These are phyloP conservation scores for Calliphora vicina DNA, from an alignment of 1,140 invertebrate genomes.

Conservation along the genomic window DNA sequence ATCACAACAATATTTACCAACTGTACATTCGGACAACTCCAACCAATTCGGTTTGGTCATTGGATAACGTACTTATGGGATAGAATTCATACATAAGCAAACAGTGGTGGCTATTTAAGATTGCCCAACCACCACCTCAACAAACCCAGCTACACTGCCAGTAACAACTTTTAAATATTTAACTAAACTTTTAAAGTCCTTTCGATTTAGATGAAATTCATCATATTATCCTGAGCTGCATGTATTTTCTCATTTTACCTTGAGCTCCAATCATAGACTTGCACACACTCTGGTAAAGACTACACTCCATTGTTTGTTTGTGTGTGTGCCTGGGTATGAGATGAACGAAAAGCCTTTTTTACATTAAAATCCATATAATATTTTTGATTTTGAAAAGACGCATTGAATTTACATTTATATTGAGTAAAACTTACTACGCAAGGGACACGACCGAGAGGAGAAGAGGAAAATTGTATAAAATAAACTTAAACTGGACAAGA, in stretches of 20 bases:
- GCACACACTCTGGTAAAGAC: not conserved
- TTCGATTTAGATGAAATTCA: conserved; percentile 40
- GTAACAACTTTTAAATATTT: conserved; percentile 17
- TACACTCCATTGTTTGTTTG: no score
- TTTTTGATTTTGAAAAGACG: conserved; percentile 32
- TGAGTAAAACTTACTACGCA: not conserved
- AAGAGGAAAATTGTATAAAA: not conserved
- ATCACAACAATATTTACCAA: not conserved
- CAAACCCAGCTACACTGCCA: not conserved
- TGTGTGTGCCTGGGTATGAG: no score
- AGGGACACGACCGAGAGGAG: not conserved
- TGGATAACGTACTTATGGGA: not conserved
- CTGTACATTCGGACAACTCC: not conserved
- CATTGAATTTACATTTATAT: conserved; percentile 29
- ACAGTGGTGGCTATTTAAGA: not conserved
- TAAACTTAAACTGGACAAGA: conserved; percentile 8
- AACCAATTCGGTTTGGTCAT: not conserved
- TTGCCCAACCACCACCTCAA: not conserved
- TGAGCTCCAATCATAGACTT: not conserved
- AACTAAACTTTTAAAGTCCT: conserved; percentile 28
- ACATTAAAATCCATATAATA: conserved; percentile 29
- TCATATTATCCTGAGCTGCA: conserved; percentile 21
- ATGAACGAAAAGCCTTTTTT: conserved; percentile 12
- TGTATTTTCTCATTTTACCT: conserved; percentile 18
- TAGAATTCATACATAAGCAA: not conserved